Conservation (phyloP, 2,113 vertebrate species). For the Phylloscopus whistleri region DNA sequence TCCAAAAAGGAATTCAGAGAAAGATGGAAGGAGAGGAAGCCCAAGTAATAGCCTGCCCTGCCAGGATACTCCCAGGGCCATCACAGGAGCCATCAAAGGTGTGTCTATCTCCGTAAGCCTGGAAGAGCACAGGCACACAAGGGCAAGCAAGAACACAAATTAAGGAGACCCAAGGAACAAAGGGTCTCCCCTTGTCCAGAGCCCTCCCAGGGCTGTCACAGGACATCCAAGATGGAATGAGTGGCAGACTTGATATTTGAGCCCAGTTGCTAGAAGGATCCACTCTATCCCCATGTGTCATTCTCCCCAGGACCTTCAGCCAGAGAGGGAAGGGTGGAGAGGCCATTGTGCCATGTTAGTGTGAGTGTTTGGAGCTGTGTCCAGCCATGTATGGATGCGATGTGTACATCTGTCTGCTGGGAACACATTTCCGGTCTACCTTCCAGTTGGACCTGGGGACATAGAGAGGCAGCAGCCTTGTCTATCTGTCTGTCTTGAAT, state of each 20-base stretch:
- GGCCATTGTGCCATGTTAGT: neutral
- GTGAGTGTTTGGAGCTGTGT: neutral
- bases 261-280: neutral
- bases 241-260: neutral
- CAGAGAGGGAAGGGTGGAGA: neutral
- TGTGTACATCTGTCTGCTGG: neutral
- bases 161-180: neutral
- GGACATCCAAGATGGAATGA: neutral
- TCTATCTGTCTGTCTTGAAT: neutral
- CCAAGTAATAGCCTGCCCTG: neutral
- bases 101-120: neutral
- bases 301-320: neutral
- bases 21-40: neutral
- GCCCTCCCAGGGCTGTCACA: neutral
- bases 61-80: neutral
- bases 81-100: neutral
- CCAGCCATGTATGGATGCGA: neutral
- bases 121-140: neutral
- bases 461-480: neutral
- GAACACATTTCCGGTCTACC: neutral
- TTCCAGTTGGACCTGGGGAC: neutral
- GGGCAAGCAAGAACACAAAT: neutral
- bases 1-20: neutral
- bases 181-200: neutral
- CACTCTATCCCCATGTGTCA: fast-evolving